Evolutionary conservation across 1,140 invertebrate species (phyloP).

Genomic region (Halyomorpha halys): DNA sequence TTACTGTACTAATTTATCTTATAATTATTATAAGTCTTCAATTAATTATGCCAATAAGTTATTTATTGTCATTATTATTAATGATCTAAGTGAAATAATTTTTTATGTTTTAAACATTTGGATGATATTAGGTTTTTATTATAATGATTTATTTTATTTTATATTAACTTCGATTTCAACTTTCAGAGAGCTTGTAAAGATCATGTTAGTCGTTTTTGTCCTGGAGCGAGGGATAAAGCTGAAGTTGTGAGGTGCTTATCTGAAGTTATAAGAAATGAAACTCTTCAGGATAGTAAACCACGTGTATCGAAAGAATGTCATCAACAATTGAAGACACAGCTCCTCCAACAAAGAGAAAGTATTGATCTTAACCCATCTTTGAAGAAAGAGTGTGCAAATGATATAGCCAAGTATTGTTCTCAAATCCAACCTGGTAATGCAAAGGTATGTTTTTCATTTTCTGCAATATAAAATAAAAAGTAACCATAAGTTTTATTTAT

Average conservation of each 20-base stretch:
- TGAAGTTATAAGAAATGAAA: conserved; percentile 76
- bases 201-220: conserved; percentile 72
- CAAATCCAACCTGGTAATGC: conserved; percentile 64
- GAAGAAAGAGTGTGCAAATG: conserved; percentile 57
- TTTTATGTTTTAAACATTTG: no score
- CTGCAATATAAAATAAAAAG: conserved; percentile 22
- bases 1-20: no score
- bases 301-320: conserved; percentile 75
- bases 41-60: no score
- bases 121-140: no score
- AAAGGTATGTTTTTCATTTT: conserved; percentile 46
- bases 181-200: conserved; percentile 66
- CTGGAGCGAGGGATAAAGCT: conserved; percentile 41
- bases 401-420: conserved; percentile 64
- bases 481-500: neutral
- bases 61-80: no score
- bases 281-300: conserved; percentile 62
- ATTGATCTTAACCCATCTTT: conserved; percentile 74
- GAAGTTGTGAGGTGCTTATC: conserved; percentile 88
- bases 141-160: no score
- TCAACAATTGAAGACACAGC: conserved; percentile 74
- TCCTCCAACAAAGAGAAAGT: conserved; percentile 80
- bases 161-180: no score
- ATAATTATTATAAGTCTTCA: no score
- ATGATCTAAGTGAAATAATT: no score